phyloP scores from a whole-genome alignment of 2,797 vertebrate species.

The Amniataba percoides region DNA sequence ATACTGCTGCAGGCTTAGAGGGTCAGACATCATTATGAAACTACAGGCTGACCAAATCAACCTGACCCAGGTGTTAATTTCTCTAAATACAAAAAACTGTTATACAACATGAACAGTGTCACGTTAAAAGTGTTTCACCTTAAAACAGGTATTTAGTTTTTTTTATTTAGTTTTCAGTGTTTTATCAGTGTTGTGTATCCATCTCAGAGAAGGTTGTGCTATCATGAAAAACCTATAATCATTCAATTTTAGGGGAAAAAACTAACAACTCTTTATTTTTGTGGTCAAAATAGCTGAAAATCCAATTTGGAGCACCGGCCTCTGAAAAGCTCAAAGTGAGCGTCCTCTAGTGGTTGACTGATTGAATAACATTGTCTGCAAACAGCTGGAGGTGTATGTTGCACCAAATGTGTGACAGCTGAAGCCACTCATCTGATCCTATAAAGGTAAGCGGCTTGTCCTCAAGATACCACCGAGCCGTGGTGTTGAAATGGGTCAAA shows the following conservation, averaged over 20 bases:
- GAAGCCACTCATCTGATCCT: conserved; percentile 49
- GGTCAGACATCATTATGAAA: conserved; percentile 25
- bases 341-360: conserved; percentile 52
- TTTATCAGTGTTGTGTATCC: not conserved
- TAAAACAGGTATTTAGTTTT: conserved; percentile 1
- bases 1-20: conserved; percentile 20
- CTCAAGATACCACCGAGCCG: conserved; percentile 19
- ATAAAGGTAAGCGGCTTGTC: conserved; percentile 60
- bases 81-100: no score
- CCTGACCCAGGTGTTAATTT: conserved; percentile 1
- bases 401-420: conserved; percentile 33
- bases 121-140: not conserved
- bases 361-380: conserved; percentile 3
- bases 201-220: not conserved
- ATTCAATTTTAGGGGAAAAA: not conserved
- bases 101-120: not conserved
- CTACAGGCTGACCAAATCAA: conserved; percentile 3
- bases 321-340: conserved; percentile 20
- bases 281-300: not conserved
- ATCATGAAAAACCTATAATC: not conserved
- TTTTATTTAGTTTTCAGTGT: not conserved
- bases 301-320: conserved; percentile 7
- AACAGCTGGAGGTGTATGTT: conserved; percentile 26
- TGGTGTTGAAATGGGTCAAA: conserved; percentile 42
- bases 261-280: not conserved